Percentiles rank a stretch among this genome's conserved stretches.
Conservation (phyloP, 1,140 invertebrate genomes). For the Zeugodacus cucurbitae region DNA sequence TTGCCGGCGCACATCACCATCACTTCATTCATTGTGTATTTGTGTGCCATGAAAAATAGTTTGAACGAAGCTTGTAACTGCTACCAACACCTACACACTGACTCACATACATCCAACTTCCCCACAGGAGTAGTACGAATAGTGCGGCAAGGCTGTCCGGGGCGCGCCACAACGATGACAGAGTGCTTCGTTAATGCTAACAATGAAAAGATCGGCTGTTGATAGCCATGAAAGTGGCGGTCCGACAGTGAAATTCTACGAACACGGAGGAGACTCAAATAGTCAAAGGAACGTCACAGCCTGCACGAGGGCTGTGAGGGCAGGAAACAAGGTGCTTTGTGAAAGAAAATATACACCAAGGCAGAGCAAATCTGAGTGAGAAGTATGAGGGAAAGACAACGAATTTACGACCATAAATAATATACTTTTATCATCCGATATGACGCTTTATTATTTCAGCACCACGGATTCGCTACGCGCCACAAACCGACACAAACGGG, state of each 20-base stretch:
- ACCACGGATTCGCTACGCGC: neutral
- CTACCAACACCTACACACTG: neutral
- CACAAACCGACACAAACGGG: neutral
- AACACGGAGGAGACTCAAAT: neutral
- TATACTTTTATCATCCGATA: conserved; percentile 32
- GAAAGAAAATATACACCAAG: neutral
- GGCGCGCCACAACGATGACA: conserved; percentile 5
- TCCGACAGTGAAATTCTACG: neutral
- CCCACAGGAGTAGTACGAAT: too few species aligned
- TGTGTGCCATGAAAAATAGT: neutral
- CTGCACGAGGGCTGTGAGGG: neutral
- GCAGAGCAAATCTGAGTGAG: neutral
- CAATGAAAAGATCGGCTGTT: conserved; percentile 26
- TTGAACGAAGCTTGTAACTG: neutral
- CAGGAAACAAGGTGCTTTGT: neutral
- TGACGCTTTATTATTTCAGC: conserved; percentile 36
- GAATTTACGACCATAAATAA: conserved; percentile 27
- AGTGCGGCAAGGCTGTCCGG: neutral
- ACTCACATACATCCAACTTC: neutral
- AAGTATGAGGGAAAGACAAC: neutral
- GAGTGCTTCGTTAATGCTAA: conserved; percentile 20
- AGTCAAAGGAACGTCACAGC: neutral
- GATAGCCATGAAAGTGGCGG: conserved; percentile 1
- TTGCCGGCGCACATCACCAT: neutral
- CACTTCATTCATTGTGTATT: neutral